Conservation (phyloP, 2,797 vertebrate genomes). For the Enteromius fasciolatus region DNA sequence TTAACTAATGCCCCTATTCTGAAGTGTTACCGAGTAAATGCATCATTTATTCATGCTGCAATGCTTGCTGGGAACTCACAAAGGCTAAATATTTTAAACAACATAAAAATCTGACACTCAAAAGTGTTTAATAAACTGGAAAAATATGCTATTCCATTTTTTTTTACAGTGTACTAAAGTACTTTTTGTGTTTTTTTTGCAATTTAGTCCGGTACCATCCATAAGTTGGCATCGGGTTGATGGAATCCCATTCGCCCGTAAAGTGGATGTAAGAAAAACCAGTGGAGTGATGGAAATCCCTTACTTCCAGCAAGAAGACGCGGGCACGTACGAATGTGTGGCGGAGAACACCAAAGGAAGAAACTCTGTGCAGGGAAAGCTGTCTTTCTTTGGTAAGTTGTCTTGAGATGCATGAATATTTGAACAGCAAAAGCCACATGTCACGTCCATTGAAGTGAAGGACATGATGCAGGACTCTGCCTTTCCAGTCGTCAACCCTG, state of each 20-base stretch:
- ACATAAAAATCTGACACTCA: no score
- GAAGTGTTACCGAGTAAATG: no score
- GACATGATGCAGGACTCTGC: slow-evolving; percentile 59
- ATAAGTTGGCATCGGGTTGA: slow-evolving; percentile 91
- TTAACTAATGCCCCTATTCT: no score
- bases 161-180: neutral
- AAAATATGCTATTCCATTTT: no score
- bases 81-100: no score
- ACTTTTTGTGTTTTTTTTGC: slow-evolving; percentile 13
- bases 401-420: slow-evolving; percentile 66
- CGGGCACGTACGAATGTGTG: slow-evolving; percentile 89
- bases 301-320: slow-evolving; percentile 95
- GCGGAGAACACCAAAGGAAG: slow-evolving; percentile 94
- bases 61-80: no score
- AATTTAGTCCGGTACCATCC: slow-evolving; percentile 87
- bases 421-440: slow-evolving; percentile 67
- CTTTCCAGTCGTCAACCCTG: slow-evolving; percentile 41
- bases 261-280: slow-evolving; percentile 88
- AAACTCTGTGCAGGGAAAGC: slow-evolving; percentile 91
- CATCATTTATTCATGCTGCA: no score
- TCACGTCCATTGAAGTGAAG: slow-evolving; percentile 69
- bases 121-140: no score
- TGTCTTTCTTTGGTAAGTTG: slow-evolving; percentile 90
- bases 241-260: slow-evolving; percentile 85
- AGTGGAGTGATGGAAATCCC: slow-evolving; percentile 93